A percentile compares a stretch with the other conserved stretches of the same genome.
These are phyloP conservation scores for Eupristina koningsbergeri DNA, from an alignment of 1,140 invertebrate genomes.

Conservation along the genomic window DNA sequence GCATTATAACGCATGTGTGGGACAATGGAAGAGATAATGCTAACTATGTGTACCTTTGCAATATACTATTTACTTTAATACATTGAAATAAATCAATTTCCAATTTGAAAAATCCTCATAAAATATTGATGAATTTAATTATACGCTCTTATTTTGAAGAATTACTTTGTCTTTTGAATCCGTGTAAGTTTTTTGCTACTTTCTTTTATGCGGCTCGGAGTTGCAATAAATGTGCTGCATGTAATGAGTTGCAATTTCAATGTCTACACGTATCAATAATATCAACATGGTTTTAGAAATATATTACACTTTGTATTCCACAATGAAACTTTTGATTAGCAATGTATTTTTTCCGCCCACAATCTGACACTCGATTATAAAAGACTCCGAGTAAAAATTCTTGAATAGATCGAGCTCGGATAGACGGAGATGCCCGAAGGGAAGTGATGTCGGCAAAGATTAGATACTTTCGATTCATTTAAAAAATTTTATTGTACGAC, in stretches of 20 bases:
- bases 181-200: not conserved
- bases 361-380: not conserved
- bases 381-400: not conserved
- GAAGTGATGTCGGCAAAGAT: not conserved
- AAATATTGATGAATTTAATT: not conserved
- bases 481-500: not conserved
- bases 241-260: not conserved
- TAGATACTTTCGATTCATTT: not conserved
- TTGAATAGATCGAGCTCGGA: not conserved
- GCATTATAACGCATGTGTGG: too few species aligned
- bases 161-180: not conserved
- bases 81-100: too few species aligned
- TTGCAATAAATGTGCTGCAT: not conserved
- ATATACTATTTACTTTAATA: too few species aligned
- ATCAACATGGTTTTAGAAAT: not conserved
- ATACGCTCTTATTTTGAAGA: not conserved
- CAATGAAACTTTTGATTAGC: not conserved
- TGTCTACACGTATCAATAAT: not conserved
- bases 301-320: not conserved
- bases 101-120: too few species aligned
- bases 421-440: not conserved
- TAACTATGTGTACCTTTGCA: too few species aligned
- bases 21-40: too few species aligned
- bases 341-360: not conserved
- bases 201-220: not conserved